phyloP scores from a whole-genome alignment of 2,888 invertebrate genomes.

The Lepidonotus clava region DNA sequence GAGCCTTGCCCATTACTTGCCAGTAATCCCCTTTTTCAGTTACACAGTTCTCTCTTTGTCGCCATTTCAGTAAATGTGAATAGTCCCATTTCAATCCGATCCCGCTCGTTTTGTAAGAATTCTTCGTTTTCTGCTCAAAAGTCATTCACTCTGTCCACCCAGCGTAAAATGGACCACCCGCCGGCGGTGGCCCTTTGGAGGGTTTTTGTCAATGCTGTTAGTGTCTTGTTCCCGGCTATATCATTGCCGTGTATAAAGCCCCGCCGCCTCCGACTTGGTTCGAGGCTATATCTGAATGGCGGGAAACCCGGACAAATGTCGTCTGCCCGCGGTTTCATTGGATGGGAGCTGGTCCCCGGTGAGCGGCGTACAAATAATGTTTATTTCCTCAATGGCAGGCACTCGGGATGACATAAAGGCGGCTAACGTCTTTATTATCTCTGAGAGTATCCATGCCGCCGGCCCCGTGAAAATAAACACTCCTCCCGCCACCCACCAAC shows the following conservation, averaged over 20 bases:
- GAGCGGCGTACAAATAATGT: conserved; percentile 41
- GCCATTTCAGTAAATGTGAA: background rate
- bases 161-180: conserved; percentile 41
- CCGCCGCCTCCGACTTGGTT: background rate
- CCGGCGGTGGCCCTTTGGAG: conserved; percentile 1
- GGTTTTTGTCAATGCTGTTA: conserved; percentile 21
- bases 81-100: background rate
- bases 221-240: background rate
- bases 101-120: conserved; percentile 15
- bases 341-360: conserved; percentile 13
- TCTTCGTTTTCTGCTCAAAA: background rate
- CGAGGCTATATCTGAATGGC: background rate
- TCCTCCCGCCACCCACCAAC: background rate
- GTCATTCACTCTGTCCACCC: conserved; percentile 15
- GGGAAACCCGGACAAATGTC: background rate
- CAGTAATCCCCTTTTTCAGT: conserved; percentile 20
- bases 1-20: background rate
- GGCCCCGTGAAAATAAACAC: conserved; percentile 16
- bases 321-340: conserved; percentile 25
- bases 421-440: conserved; percentile 35
- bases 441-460: conserved; percentile 1
- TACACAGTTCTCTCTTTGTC: conserved; percentile 5
- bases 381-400: conserved; percentile 29
- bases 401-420: conserved; percentile 42
- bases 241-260: conserved; percentile 3